phyloP scores from a whole-genome alignment of 1,140 invertebrate genomes.

The Zaprionus davidi region DNA sequence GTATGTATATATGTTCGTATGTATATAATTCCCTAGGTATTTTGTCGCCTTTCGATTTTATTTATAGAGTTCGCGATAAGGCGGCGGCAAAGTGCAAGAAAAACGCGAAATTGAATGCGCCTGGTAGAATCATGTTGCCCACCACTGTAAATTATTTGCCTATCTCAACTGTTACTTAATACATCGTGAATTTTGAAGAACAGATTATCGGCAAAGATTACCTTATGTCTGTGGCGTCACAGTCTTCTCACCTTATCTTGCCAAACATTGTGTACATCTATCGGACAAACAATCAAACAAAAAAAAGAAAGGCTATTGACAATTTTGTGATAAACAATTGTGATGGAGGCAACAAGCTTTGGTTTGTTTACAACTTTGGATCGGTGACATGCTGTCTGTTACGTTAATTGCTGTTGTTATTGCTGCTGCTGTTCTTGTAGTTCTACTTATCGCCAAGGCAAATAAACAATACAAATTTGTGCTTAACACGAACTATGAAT shows the following conservation, averaged over 20 bases:
- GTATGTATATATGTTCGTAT: not conserved
- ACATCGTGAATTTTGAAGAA: slow-evolving; percentile 18
- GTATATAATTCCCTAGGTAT: slow-evolving; percentile 21
- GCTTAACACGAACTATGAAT: slow-evolving; percentile 35
- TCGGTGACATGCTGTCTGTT: slow-evolving; percentile 64
- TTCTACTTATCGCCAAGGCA: slow-evolving; percentile 9
- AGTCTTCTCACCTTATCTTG: slow-evolving; percentile 3
- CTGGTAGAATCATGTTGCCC: slow-evolving; percentile 15
- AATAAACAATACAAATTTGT: slow-evolving; percentile 59
- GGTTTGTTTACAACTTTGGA: slow-evolving; percentile 51
- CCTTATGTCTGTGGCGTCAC: not conserved
- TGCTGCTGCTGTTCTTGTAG: slow-evolving; percentile 16
- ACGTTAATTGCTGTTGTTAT: slow-evolving; percentile 36
- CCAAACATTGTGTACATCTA: not conserved
- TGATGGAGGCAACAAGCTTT: slow-evolving; percentile 14
- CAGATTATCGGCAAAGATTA: not conserved
- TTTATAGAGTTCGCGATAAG: slow-evolving; percentile 50
- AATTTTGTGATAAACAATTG: slow-evolving; percentile 26
- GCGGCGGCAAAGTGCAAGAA: slow-evolving; percentile 13
- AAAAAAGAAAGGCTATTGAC: slow-evolving; percentile 23
- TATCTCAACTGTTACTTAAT: slow-evolving; percentile 45
- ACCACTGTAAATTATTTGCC: slow-evolving; percentile 12
- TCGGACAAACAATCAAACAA: not conserved
- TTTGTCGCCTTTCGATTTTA: slow-evolving; percentile 44
- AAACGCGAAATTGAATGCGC: slow-evolving; percentile 4